phyloP scores from a whole-genome alignment of 2,888 invertebrate species.

The Mesorhabditis spiculigera region DNA sequence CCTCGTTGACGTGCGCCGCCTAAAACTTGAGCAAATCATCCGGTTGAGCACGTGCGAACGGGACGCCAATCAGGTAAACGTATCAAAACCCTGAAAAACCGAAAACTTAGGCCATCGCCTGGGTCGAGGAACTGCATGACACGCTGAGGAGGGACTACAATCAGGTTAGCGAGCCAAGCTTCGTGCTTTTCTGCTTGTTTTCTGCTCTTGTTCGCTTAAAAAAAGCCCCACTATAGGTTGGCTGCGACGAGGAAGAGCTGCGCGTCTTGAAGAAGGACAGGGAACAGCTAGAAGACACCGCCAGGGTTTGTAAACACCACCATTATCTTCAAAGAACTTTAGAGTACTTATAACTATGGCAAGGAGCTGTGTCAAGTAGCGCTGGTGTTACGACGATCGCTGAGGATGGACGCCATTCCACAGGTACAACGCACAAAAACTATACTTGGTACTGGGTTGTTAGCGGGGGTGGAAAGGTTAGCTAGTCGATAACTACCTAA shows the following conservation, averaged over 20 bases:
- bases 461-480: too few relatives aligned
- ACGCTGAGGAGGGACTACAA: slow-evolving; percentile 65
- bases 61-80: slow-evolving; percentile 74
- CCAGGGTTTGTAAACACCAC: slow-evolving; percentile 66
- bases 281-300: slow-evolving; percentile 75
- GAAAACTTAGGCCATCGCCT: slow-evolving; percentile 68
- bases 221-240: slow-evolving; percentile 8
- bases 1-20: slow-evolving; percentile 73
- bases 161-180: too few relatives aligned
- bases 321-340: slow-evolving; percentile 34
- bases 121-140: slow-evolving; percentile 75
- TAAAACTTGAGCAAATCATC: slow-evolving; percentile 75
- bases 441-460: not conserved
- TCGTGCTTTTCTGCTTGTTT: not conserved
- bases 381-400: slow-evolving; percentile 71
- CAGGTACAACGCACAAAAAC: slow-evolving; percentile 7
- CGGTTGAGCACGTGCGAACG: slow-evolving; percentile 75
- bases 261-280: slow-evolving; percentile 74
- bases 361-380: slow-evolving; percentile 76
- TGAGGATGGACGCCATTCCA: slow-evolving; percentile 63
- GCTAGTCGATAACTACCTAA: too few relatives aligned
- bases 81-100: not conserved
- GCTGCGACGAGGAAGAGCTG: slow-evolving; percentile 67
- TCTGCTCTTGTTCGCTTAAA: too few relatives aligned
- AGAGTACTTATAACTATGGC: slow-evolving; percentile 80